Percentiles rank a stretch among this genome's conserved stretches.
Evolutionary conservation across 2,888 invertebrate genomes (phyloP).

Genomic region (Merodon equestris): DNA sequence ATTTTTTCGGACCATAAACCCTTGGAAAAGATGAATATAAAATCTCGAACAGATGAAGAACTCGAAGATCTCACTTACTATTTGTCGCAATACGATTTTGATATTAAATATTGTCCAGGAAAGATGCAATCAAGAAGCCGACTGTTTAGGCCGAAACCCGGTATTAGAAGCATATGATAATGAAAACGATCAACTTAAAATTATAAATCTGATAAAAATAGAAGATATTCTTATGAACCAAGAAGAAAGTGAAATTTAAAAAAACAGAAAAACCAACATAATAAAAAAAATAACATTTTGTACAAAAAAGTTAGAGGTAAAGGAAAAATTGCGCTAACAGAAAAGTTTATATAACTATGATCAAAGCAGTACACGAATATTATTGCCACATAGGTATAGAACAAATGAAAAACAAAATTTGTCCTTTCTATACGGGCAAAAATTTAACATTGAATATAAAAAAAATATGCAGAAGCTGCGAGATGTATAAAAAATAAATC

Average conservation of each 20-base stretch:
- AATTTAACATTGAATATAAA: slow-evolving; percentile 48
- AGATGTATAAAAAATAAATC: slow-evolving; percentile 61
- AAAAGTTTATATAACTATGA: slow-evolving; percentile 48
- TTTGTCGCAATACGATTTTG: slow-evolving; percentile 52
- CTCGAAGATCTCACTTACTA: slow-evolving; percentile 51
- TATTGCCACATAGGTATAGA: slow-evolving; percentile 56
- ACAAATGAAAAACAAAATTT: slow-evolving; percentile 59
- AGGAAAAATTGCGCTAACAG: slow-evolving; percentile 43
- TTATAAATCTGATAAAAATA: slow-evolving; percentile 40
- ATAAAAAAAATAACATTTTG: slow-evolving; percentile 30
- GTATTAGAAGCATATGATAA: slow-evolving; percentile 42
- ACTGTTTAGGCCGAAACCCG: slow-evolving; percentile 53
- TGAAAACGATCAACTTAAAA: slow-evolving; percentile 39
- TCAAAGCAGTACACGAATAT: slow-evolving; percentile 48
- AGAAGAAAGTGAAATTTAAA: slow-evolving; percentile 23
- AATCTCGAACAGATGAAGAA: slow-evolving; percentile 54
- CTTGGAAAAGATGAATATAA: slow-evolving; percentile 42
- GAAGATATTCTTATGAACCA: slow-evolving; percentile 38
- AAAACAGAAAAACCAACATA: slow-evolving; percentile 18
- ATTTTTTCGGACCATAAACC: too few species aligned
- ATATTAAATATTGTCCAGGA: slow-evolving; percentile 51
- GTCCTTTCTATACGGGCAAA: slow-evolving; percentile 47
- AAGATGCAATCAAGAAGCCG: slow-evolving; percentile 51
- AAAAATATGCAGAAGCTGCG: slow-evolving; percentile 41
- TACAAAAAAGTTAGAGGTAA: slow-evolving; percentile 15